Percentiles rank a stretch among this genome's conserved stretches.
phyloP scores from a whole-genome alignment of 2,797 vertebrate genomes.

The Halcyon smyrnensis region DNA sequence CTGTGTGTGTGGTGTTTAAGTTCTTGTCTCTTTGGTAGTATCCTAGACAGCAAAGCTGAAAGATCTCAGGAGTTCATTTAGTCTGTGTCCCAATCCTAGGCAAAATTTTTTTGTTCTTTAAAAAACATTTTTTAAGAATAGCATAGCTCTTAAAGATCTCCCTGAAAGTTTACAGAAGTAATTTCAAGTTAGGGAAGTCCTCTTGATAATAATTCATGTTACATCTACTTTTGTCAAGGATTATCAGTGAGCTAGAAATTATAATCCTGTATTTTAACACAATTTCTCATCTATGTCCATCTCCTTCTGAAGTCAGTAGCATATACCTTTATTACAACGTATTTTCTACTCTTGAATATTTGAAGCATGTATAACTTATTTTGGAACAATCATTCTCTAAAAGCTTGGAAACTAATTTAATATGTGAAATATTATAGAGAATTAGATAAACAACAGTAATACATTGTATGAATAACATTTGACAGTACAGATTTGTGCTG shows the following conservation, averaged over 20 bases:
- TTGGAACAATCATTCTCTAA: neutral
- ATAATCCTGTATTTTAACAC: neutral
- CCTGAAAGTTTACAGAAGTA: neutral
- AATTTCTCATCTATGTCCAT: neutral
- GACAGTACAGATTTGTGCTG: neutral
- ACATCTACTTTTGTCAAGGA: neutral
- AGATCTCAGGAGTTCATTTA: neutral
- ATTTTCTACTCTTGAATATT: neutral
- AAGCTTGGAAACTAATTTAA: neutral
- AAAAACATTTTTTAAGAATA: neutral
- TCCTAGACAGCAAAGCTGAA: neutral
- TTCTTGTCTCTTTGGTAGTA: neutral
- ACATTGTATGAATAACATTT: neutral
- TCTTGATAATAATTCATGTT: neutral
- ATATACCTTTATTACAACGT: neutral
- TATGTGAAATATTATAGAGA: neutral
- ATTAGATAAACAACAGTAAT: neutral
- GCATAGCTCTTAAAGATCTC: neutral
- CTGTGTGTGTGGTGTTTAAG: neutral
- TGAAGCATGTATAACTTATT: neutral
- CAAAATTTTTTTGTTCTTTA: neutral
- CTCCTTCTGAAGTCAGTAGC: neutral
- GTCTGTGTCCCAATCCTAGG: neutral
- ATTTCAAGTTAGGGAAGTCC: neutral
- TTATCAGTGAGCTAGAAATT: neutral